Percentiles rank a stretch among this genome's conserved stretches.
These are phyloP conservation scores for Ptilonorhynchus violaceus DNA, from an alignment of 2,113 vertebrate species.

Conservation along the genomic window DNA sequence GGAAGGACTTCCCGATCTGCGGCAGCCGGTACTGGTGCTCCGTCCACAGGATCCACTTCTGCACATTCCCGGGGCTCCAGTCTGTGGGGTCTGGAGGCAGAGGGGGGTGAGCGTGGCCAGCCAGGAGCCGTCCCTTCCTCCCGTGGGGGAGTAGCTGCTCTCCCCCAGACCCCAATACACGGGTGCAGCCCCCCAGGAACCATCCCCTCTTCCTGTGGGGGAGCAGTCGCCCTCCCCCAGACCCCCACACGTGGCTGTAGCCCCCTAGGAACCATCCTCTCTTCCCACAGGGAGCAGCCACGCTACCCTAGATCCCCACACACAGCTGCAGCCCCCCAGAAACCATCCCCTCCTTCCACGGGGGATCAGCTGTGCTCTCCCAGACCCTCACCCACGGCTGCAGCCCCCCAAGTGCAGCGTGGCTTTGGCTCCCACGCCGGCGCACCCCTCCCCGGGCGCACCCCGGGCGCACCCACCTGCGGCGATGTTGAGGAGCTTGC, in stretches of 20 bases:
- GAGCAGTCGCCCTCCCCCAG: accelerated
- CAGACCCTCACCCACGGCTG: no score
- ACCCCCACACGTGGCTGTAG: not conserved
- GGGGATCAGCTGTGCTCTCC: no score
- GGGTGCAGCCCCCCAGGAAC: not conserved
- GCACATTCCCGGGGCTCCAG: conserved; percentile 90
- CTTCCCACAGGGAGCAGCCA: not conserved
- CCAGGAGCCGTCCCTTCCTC: accelerated
- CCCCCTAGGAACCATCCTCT: accelerated
- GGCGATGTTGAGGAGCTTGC: conserved; percentile 93
- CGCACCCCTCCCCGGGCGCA: not conserved
- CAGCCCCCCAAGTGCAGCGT: accelerated
- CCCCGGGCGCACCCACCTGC: conserved; percentile 74
- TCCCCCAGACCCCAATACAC: not conserved
- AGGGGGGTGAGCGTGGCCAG: not conserved
- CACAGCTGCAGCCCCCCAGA: accelerated
- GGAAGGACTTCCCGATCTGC: conserved; percentile 89
- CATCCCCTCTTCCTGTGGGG: not conserved
- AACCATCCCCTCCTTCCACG: not conserved
- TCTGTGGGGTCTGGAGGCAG: conserved; percentile 81
- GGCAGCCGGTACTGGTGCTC: conserved; percentile 94
- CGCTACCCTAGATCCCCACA: not conserved
- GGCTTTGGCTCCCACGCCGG: accelerated
- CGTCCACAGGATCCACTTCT: conserved; percentile 98
- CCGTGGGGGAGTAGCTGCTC: accelerated